Percentiles rank a stretch among this genome's conserved stretches.
phyloP scores from a whole-genome alignment of 2,888 invertebrate genomes.

The Strigamia transsilvanica region DNA sequence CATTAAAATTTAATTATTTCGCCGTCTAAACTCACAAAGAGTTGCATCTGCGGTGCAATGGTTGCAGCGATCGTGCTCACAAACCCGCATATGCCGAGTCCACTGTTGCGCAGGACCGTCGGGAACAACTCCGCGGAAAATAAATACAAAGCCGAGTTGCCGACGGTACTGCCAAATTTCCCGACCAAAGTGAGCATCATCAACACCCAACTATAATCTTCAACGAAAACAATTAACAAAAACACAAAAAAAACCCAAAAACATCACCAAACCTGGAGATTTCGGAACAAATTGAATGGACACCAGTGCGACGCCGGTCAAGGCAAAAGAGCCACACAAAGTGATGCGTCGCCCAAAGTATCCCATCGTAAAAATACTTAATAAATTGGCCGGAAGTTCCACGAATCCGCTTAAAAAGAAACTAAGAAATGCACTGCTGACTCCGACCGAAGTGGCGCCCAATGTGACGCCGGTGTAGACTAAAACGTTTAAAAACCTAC shows the following conservation, averaged over 20 bases:
- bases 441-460: neutral
- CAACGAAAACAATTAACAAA: neutral
- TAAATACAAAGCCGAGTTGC: conserved; percentile 85
- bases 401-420: conserved; percentile 55
- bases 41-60: conserved; percentile 81
- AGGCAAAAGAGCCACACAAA: conserved; percentile 4
- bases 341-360: conserved; percentile 53
- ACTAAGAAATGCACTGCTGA: conserved; percentile 12
- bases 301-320: conserved; percentile 3
- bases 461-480: conserved; percentile 39
- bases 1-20: neutral
- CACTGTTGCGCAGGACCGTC: conserved; percentile 85
- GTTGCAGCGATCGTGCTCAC: conserved; percentile 86
- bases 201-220: conserved; percentile 48
- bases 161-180: conserved; percentile 81
- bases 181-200: conserved; percentile 74
- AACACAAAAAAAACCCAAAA: neutral
- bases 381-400: conserved; percentile 57
- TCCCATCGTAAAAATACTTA: conserved; percentile 55
- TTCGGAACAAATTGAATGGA: conserved; percentile 41
- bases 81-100: conserved; percentile 85
- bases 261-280: neutral
- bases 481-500: conserved; percentile 41
- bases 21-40: conserved; percentile 66
- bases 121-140: conserved; percentile 90